A percentile compares a stretch with the other conserved stretches of the same genome.
Evolutionary conservation across 2,888 invertebrate species (phyloP).

Genomic region (Diachrysia chrysitis): DNA sequence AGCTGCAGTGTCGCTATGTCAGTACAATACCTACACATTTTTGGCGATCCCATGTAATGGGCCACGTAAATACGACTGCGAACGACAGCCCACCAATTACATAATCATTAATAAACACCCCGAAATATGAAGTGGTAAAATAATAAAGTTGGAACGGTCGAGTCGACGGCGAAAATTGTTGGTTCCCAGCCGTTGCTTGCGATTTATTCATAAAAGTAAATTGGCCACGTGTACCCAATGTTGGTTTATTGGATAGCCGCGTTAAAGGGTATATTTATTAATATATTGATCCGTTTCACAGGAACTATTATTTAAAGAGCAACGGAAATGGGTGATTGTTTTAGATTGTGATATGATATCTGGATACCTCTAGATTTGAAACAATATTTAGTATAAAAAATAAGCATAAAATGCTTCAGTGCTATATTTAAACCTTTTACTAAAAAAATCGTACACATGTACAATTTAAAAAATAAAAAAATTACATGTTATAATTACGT

Average conservation of each 20-base stretch:
- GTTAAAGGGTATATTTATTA: constrained; percentile 55
- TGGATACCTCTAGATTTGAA: too few species aligned
- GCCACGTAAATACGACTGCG: constrained; percentile 72
- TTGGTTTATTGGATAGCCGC: constrained; percentile 62
- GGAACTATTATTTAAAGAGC: constrained; percentile 22
- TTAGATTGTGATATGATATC: background rate
- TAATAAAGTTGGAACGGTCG: constrained; percentile 69
- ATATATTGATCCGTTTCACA: constrained; percentile 40
- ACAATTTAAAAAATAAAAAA: too few species aligned
- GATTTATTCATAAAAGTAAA: constrained; percentile 68
- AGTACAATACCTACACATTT: constrained; percentile 50
- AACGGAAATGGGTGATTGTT: constrained; percentile 21
- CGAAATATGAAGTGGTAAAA: constrained; percentile 81
- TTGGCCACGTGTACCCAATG: constrained; percentile 70
- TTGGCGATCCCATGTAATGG: constrained; percentile 65
- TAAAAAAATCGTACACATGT: too few species aligned
- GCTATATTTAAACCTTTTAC: too few species aligned
- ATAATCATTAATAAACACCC: constrained; percentile 83
- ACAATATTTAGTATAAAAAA: too few species aligned
- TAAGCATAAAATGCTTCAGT: too few species aligned
- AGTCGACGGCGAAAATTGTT: constrained; percentile 69
- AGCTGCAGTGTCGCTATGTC: constrained; percentile 25
- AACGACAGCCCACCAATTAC: constrained; percentile 79
- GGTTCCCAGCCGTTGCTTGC: constrained; percentile 56
- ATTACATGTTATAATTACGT: background rate